A percentile compares a stretch with the other conserved stretches of the same genome.
These are phyloP conservation scores for Dolichallabes microphthalmus DNA, from an alignment of 2,113 vertebrate species.

Conservation along the genomic window DNA sequence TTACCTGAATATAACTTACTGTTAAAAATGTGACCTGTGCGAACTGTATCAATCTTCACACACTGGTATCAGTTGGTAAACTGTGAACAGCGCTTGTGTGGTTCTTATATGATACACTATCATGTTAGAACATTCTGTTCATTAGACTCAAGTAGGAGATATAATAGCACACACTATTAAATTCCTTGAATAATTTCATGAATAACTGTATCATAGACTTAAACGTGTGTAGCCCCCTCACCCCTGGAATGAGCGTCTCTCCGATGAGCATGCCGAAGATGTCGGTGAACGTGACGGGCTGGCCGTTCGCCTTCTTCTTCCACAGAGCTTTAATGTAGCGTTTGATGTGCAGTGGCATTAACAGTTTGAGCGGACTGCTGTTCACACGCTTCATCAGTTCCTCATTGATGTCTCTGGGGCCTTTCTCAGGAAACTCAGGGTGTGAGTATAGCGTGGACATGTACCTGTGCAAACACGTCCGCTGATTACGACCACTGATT, in stretches of 20 bases:
- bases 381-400: conserved; percentile 91
- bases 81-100: neutral
- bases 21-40: neutral
- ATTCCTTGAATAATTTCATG: neutral
- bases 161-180: neutral
- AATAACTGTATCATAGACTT: neutral
- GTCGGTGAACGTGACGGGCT: conserved; percentile 98
- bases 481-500: no score
- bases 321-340: conserved; percentile 92
- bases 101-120: neutral
- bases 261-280: conserved; percentile 98
- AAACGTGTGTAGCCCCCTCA: conserved; percentile 65
- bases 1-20: neutral
- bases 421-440: conserved; percentile 89
- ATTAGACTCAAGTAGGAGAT: neutral
- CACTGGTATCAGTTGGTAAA: neutral
- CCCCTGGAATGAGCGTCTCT: conserved; percentile 90
- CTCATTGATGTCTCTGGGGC: conserved; percentile 87
- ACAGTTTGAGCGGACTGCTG: conserved; percentile 86
- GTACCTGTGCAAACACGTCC: conserved; percentile 75
- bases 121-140: neutral
- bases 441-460: conserved; percentile 96
- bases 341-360: conserved; percentile 90
- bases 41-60: neutral
- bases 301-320: conserved; percentile 91